Evolutionary conservation across 2,113 vertebrate genomes (phyloP).

Genomic region (Ptychochromis oligacanthus): DNA sequence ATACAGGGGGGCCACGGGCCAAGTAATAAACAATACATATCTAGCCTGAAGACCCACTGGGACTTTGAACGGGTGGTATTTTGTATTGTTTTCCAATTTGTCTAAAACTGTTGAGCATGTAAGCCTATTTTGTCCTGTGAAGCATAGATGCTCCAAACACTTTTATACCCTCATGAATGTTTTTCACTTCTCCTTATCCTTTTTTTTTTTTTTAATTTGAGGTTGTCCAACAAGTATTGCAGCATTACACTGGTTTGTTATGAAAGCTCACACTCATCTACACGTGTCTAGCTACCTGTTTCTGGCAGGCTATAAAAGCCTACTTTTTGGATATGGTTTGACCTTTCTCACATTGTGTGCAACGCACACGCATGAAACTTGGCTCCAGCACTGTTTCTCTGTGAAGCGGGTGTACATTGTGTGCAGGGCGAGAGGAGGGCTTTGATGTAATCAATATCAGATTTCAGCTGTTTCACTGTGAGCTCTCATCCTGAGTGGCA

Average conservation of each 20-base stretch:
- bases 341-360: constrained; percentile 63
- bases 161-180: not conserved
- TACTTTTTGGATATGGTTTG: constrained; percentile 65
- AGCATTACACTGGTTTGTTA: constrained; percentile 56
- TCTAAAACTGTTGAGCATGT: constrained; percentile 34
- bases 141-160: not conserved
- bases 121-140: constrained; percentile 39
- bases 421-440: constrained; percentile 64
- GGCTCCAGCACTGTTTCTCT: constrained; percentile 49
- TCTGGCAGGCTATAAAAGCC: constrained; percentile 54
- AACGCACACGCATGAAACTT: constrained; percentile 34
- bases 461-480: constrained; percentile 75
- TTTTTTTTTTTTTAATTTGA: not conserved
- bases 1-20: constrained; percentile 24
- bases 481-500: constrained; percentile 73
- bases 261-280: constrained; percentile 62
- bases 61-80: constrained; percentile 32
- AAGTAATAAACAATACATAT: constrained; percentile 50
- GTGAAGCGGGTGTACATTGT: constrained; percentile 59
- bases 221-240: constrained; percentile 29
- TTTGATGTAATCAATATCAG: constrained; percentile 80
- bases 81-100: constrained; percentile 54
- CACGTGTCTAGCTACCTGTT: constrained; percentile 54
- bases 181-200: not conserved
- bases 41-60: constrained; percentile 30